Evolutionary conservation across 2,797 vertebrate species (phyloP).

Genomic region (Phrynocephalus guinanensis): DNA sequence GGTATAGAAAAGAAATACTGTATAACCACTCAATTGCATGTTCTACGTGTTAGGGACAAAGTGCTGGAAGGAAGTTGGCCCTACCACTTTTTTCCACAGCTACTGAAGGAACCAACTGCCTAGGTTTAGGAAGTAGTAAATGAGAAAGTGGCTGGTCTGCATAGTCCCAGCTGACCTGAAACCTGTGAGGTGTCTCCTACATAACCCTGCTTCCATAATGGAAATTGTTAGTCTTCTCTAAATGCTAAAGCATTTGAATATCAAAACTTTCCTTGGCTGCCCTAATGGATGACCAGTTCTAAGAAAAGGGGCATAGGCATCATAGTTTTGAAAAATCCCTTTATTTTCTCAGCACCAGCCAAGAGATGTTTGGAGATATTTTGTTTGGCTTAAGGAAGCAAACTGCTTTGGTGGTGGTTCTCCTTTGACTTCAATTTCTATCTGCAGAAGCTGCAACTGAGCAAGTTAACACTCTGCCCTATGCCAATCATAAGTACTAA

Average conservation of each 20-base stretch:
- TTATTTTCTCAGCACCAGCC: background rate
- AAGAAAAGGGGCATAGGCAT: background rate
- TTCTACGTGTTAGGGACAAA: background rate
- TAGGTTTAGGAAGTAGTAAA: background rate
- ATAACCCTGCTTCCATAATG: background rate
- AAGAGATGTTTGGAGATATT: background rate
- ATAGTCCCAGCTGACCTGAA: no score
- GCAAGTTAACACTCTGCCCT: no score
- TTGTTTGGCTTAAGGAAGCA: background rate
- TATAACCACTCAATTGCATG: background rate
- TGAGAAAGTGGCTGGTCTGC: background rate
- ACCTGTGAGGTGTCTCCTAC: background rate
- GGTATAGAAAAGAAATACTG: background rate
- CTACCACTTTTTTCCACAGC: background rate
- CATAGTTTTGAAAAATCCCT: background rate
- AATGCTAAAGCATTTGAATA: background rate
- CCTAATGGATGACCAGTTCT: background rate
- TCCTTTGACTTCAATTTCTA: no score
- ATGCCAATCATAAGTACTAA: no score
- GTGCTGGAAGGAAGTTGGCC: no score
- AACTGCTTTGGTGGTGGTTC: no score
- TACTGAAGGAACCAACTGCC: background rate
- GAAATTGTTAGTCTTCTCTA: background rate
- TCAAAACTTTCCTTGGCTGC: background rate
- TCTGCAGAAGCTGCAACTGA: no score